Conservation (phyloP, 2,797 vertebrate genomes). For the Lagorchestes hirsutus region DNA sequence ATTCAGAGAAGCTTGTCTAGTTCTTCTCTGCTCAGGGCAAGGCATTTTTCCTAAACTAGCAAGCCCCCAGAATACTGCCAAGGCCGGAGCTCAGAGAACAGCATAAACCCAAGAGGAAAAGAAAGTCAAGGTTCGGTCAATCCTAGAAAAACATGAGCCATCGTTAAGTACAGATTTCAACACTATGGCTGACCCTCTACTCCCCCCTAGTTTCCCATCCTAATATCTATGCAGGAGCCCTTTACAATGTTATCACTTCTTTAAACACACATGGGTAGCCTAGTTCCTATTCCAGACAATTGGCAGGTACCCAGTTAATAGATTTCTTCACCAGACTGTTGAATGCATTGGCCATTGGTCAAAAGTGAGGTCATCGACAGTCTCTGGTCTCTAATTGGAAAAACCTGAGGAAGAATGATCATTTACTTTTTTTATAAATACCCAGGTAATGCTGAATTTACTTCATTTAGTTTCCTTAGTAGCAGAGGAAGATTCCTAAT, state of each 20-base stretch:
- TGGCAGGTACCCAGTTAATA: constrained; percentile 91
- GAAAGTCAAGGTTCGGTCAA: constrained; percentile 7
- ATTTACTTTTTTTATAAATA: constrained; percentile 74
- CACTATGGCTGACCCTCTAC: constrained; percentile 47
- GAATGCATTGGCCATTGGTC: constrained; percentile 89
- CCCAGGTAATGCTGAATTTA: constrained; percentile 8
- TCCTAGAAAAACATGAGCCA: constrained; percentile 54
- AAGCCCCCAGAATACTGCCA: background rate
- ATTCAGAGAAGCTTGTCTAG: background rate
- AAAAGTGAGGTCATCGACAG: constrained; percentile 92
- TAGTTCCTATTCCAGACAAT: constrained; percentile 86
- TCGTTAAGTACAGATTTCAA: constrained; percentile 76
- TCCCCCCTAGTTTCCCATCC: constrained; percentile 70
- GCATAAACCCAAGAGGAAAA: background rate
- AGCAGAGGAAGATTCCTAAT: constrained; percentile 74
- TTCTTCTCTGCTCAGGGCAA: constrained; percentile 12
- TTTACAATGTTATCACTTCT: constrained; percentile 88
- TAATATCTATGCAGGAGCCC: constrained; percentile 80
- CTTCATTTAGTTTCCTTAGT: constrained; percentile 62
- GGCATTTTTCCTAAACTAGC: background rate
- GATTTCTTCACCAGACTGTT: constrained; percentile 86
- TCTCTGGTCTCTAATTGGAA: constrained; percentile 91
- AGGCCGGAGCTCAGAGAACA: background rate
- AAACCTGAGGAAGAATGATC: constrained; percentile 88
- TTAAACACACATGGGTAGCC: constrained; percentile 86